A percentile compares a stretch with the other conserved stretches of the same genome.
phyloP scores from a whole-genome alignment of 2,888 invertebrate genomes.

The Heterodera filipjevi region DNA sequence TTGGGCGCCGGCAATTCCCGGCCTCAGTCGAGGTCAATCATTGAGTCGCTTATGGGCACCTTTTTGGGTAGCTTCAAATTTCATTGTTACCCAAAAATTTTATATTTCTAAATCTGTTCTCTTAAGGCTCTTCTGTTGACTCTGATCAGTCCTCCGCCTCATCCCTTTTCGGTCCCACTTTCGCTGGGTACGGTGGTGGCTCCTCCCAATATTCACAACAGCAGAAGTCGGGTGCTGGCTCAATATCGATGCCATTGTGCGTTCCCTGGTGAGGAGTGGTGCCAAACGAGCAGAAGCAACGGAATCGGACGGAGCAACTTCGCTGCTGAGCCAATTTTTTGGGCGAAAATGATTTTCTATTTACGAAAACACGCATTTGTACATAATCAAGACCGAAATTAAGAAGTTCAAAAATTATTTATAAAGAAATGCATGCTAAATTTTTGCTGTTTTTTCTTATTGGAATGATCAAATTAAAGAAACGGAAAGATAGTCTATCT shows the following conservation, averaged over 20 bases:
- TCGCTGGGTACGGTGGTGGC: background rate
- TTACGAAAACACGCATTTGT: background rate
- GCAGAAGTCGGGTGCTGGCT: slow-evolving; percentile 11
- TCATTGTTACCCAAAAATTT: too few relatives aligned
- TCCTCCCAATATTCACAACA: background rate
- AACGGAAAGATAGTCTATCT: too few relatives aligned
- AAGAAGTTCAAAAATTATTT: background rate
- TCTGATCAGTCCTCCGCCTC: background rate
- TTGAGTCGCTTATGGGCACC: slow-evolving; percentile 27
- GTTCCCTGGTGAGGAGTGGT: slow-evolving; percentile 14
- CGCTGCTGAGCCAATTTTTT: slow-evolving; percentile 29
- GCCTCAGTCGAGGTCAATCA: slow-evolving; percentile 21
- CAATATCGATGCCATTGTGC: slow-evolving; percentile 22
- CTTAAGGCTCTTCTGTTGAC: background rate
- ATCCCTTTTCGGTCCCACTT: background rate
- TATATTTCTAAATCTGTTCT: background rate
- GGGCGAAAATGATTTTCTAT: background rate
- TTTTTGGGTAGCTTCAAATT: slow-evolving; percentile 14
- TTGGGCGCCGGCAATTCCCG: background rate
- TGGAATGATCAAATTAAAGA: too few relatives aligned
- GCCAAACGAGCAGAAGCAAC: slow-evolving; percentile 18
- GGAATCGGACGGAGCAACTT: slow-evolving; percentile 19
- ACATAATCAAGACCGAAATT: background rate
- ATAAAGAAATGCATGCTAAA: too few relatives aligned
- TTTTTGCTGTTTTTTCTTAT: too few relatives aligned